Evolutionary conservation across 2,888 invertebrate genomes (phyloP), one percentile per base, ranked within the genome.

Genomic region (Ethmia dodecea): DNA sequence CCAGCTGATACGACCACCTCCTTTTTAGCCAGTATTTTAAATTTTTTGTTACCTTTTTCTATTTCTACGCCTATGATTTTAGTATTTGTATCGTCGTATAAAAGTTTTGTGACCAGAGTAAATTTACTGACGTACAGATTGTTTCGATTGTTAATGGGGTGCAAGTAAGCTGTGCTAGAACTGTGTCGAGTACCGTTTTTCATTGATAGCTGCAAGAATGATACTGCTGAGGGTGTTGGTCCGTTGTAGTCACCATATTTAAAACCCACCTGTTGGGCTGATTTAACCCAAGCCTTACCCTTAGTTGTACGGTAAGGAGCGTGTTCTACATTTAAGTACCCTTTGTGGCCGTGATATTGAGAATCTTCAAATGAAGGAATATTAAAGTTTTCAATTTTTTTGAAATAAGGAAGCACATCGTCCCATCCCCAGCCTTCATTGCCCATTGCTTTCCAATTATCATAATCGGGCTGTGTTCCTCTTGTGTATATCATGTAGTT

Each of bases 401-500:
- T 92, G 63, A 93, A 95, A 60, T 93, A 94, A 0, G 91, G 91
- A 10, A 93, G 60, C 0, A 94, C 91, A 12, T 93, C 89, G 14
- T 89, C 74, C 84, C 89, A 94, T 31, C 91, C 88, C 94, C 94
- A 94, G 0, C 92, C 93, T 0, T 86, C 68, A 60, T 93, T 93
- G 0, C 93, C 94, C 55, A 90, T 61, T 1, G 77, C 78, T 9
- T 89, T 89, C 96, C 96, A 96, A 3, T 84, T 74, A 55, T 95
- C 92, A 62, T 93, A 96, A 58, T 96, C 95, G 3, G 83, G 71
- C 0, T 88, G 84, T 50, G 91, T 88, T 8, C 93, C 94, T 42
- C 93, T 77, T 0, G 92, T 92, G 54, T 93, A 94, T 53, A 93
- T 90, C 94, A 96, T 94, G 51, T 91, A 92, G 62, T 95, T 95